Base-by-base conservation (phyloP, 2,888 invertebrate species). In the Xestia sexstrigata region DNA sequence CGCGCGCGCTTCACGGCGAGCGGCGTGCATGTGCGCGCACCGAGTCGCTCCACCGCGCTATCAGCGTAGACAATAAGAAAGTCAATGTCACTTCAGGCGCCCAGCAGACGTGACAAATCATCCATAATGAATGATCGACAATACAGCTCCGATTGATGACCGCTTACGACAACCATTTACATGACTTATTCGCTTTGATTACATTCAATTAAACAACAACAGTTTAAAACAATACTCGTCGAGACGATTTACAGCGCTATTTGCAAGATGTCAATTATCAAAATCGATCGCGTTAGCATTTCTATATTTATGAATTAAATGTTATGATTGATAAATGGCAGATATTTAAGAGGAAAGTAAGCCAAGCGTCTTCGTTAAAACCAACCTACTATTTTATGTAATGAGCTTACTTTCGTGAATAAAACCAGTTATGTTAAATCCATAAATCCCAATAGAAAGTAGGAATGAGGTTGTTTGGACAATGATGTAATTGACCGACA, bases 1-100 rank as follows among this genome's bases (percentile, higher is more conserved):
- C 96, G 96, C 96, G 96, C 96, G 96, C 96, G 95, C 95, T 89
- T 93, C 89, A 89, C 95, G 95, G 92, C 94, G 93, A 91, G 93
- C 96, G 94, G 93, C 94, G 95, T 92, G 94, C 96, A 93, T 95
- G 94, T 96, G 96, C 89, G 91, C 88, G 88, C 75, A 70, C 79
- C 89, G 78, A 83, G 78, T 84, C 83, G 83, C 75, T 67, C 77
- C 83, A 66, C 82, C 83, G 86, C 90, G 91, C 92, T 93, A 94
- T 94, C 95, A 94, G 89, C 90, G 91, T 91, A 92, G 91, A 91
- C 94, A 92, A 91, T 93, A 95, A 95, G 95, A 96, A 95, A 96
- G 95, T 95, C 96, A 96, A 96, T 96, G 96, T 96, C 96, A 95
- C 92, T 90, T 90, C 88, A 92, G 87, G 90, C 93, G 90, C 90